Percentiles rank a stretch among this genome's conserved stretches.
Evolutionary conservation across 2,797 vertebrate genomes (phyloP).

Genomic region (Leucoraja ocellata): DNA sequence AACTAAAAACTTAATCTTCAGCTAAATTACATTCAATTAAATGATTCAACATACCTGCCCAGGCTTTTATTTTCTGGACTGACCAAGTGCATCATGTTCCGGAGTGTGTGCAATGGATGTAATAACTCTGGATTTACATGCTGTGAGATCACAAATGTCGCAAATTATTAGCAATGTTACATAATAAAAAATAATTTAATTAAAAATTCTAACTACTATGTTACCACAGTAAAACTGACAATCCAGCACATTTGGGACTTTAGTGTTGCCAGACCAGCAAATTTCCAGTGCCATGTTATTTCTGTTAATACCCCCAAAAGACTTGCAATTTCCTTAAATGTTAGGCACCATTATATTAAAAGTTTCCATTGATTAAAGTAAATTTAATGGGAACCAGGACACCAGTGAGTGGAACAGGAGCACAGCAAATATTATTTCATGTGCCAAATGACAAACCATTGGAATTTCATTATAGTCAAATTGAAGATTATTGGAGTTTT

Average conservation of each 20-base stretch:
- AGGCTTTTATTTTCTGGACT: conserved; percentile 77
- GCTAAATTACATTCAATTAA: not conserved
- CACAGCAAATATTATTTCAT: too few relatives aligned
- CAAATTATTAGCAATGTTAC: not conserved
- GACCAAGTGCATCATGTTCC: conserved; percentile 94
- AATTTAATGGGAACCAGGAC: too few relatives aligned
- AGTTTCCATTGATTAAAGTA: not conserved
- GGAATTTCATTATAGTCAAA: too few relatives aligned
- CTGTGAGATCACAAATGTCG: conserved; percentile 53
- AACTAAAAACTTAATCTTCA: not conserved
- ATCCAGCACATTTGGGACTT: too few relatives aligned
- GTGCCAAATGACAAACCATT: too few relatives aligned
- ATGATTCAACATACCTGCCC: conserved; percentile 72
- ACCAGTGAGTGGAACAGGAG: too few relatives aligned
- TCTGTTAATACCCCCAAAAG: not conserved
- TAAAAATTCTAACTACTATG: not conserved
- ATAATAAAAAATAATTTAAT: not conserved
- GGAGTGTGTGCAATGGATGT: conserved; percentile 89
- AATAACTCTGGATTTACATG: conserved; percentile 87
- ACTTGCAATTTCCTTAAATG: not conserved
- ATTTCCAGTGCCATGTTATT: not conserved
- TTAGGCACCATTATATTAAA: not conserved
- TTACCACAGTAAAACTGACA: not conserved
- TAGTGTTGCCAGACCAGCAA: not conserved
- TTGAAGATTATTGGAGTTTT: too few relatives aligned